These are phyloP conservation scores for Hydrozoanthus gracilis DNA, from an alignment of 92 coral and sea anemone species.

Conservation along the genomic window DNA sequence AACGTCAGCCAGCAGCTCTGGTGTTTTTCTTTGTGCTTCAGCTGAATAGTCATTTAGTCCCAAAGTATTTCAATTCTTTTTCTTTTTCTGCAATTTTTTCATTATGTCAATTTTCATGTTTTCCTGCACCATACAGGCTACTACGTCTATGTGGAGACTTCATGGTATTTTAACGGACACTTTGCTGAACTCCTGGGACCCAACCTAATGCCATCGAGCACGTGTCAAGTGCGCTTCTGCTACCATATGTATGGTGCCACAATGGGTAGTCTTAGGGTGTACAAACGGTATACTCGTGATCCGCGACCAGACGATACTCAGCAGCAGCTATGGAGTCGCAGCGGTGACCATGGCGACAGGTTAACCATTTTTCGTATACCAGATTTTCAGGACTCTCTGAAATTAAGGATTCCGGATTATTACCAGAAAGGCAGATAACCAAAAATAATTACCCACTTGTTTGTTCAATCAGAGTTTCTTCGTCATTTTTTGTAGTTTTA, in stretches of 20 bases:
- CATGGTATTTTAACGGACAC: slow-evolving; percentile 68
- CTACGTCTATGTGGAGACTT: slow-evolving; percentile 84
- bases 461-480: not conserved
- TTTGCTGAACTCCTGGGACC: slow-evolving; percentile 91
- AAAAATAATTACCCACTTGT: no score
- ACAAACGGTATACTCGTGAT: slow-evolving; percentile 69
- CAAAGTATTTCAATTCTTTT: not conserved
- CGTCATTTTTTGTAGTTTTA: no score
- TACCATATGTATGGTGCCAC: slow-evolving; percentile 78
- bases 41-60: no score
- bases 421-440: no score
- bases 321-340: slow-evolving; percentile 48
- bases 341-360: slow-evolving; percentile 70
- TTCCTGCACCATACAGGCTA: slow-evolving; percentile 56
- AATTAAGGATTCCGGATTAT: no score
- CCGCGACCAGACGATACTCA: slow-evolving; percentile 79
- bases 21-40: no score
- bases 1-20: no score
- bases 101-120: no score
- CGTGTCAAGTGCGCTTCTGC: slow-evolving; percentile 77
- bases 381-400: not conserved
- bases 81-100: not conserved
- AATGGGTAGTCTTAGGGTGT: slow-evolving; percentile 80
- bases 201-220: slow-evolving; percentile 68
- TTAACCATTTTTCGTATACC: slow-evolving; percentile 39